These are phyloP conservation scores for Leptocoma aspasia DNA, from an alignment of 2,113 vertebrate species.

Conservation along the genomic window DNA sequence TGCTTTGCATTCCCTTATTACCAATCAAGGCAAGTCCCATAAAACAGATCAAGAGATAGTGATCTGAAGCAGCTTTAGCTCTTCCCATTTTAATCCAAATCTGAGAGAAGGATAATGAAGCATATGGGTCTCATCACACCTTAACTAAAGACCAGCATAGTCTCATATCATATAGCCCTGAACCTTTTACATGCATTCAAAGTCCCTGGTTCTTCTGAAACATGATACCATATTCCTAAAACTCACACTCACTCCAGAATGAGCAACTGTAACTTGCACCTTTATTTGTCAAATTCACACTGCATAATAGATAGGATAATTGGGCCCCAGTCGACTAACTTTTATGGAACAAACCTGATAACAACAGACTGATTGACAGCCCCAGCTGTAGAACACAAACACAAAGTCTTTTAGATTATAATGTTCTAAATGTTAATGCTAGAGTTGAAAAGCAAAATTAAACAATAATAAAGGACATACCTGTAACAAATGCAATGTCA, in stretches of 20 bases:
- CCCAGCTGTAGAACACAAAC: slow-evolving; percentile 36
- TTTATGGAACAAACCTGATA: slow-evolving; percentile 43
- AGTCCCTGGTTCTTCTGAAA: neutral
- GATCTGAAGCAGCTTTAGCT: neutral
- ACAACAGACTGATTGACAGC: slow-evolving; percentile 51
- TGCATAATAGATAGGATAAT: slow-evolving; percentile 44
- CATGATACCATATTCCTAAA: neutral
- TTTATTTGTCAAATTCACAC: slow-evolving; percentile 60
- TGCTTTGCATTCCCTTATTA: neutral
- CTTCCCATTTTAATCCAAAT: neutral
- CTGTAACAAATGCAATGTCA: neutral
- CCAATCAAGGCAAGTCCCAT: neutral
- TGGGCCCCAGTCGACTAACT: slow-evolving; percentile 36
- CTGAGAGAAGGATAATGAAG: neutral
- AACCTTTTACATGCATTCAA: neutral
- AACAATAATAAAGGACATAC: slow-evolving; percentile 34
- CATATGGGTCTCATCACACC: neutral
- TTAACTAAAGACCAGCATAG: neutral
- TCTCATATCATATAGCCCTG: neutral
- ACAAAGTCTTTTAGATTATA: slow-evolving; percentile 25
- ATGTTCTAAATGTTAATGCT: slow-evolving; percentile 7
- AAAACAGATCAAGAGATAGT: neutral
- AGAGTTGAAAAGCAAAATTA: slow-evolving; percentile 17
- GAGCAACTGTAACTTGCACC: slow-evolving; percentile 31
- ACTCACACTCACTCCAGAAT: neutral